Conservation (phyloP, 2,113 vertebrate genomes). For the Aleadryas rufinucha region DNA sequence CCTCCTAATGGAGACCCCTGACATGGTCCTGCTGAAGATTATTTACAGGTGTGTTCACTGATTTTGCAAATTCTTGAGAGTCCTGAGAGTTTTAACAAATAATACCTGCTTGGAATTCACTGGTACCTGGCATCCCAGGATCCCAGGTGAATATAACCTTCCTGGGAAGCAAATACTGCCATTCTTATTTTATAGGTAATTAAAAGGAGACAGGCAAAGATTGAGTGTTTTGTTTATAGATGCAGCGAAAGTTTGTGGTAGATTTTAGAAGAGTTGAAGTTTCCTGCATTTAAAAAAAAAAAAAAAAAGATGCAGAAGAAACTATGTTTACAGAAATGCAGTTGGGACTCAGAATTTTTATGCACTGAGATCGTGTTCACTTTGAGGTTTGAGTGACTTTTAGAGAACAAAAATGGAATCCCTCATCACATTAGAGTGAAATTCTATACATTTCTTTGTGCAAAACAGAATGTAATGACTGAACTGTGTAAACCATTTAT, state of each 20-base stretch:
- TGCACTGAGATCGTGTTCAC: background rate
- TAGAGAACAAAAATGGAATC: background rate
- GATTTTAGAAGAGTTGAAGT: background rate
- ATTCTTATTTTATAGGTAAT: background rate
- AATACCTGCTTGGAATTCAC: background rate
- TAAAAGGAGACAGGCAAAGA: background rate
- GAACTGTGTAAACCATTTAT: background rate
- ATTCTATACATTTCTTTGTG: background rate
- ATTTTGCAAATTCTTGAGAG: background rate
- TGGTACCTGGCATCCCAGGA: background rate
- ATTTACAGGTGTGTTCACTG: background rate
- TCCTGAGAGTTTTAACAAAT: background rate
- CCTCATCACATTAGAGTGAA: background rate
- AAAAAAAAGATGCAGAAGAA: background rate
- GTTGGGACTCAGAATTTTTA: background rate
- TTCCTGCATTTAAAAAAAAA: background rate
- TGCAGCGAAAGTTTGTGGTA: background rate
- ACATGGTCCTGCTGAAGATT: background rate
- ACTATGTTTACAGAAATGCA: background rate
- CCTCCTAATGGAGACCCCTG: background rate
- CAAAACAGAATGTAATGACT: background rate
- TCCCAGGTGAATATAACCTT: background rate
- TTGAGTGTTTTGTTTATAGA: background rate
- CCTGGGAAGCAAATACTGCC: background rate
- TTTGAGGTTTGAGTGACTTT: background rate